phyloP scores from a whole-genome alignment of 2,888 invertebrate genomes.

The Sesia bembeciformis region DNA sequence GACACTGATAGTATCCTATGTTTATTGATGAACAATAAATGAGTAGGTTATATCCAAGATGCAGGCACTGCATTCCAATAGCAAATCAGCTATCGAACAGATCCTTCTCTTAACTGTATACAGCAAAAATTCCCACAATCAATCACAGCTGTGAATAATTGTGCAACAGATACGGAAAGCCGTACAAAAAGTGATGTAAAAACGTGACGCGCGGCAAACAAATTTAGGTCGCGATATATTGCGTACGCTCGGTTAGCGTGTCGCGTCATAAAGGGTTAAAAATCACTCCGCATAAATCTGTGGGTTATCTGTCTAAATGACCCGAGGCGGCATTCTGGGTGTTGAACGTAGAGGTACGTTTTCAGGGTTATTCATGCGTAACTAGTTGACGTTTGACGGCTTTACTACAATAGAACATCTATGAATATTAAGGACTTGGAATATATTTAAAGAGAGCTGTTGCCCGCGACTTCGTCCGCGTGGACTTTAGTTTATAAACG shows the following conservation, averaged over 20 bases:
- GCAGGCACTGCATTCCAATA: too few relatives aligned
- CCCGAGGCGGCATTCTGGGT: slow-evolving; percentile 35
- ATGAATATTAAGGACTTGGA: too few relatives aligned
- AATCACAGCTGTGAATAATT: slow-evolving; percentile 21
- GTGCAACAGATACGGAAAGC: slow-evolving; percentile 12
- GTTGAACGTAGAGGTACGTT: slow-evolving; percentile 29
- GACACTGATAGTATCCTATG: too few relatives aligned
- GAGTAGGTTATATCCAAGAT: too few relatives aligned
- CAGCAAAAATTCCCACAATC: slow-evolving; percentile 15
- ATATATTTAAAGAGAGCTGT: too few relatives aligned
- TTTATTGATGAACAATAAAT: too few relatives aligned
- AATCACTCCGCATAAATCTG: slow-evolving; percentile 65
- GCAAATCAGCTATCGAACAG: too few relatives aligned
- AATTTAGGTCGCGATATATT: slow-evolving; percentile 27
- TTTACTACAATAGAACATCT: too few relatives aligned
- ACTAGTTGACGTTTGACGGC: neutral
- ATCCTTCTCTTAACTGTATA: too few relatives aligned
- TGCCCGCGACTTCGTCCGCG: too few relatives aligned
- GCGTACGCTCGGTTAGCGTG: slow-evolving; percentile 28
- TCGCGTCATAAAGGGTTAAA: slow-evolving; percentile 57
- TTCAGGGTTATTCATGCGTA: slow-evolving; percentile 21
- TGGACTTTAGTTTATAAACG: too few relatives aligned
- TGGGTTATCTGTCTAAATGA: slow-evolving; percentile 58
- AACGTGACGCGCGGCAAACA: slow-evolving; percentile 24
- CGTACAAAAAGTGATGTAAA: slow-evolving; percentile 20